Evolutionary conservation across 1,140 invertebrate genomes (phyloP).

Genomic region (Arion vulgaris): DNA sequence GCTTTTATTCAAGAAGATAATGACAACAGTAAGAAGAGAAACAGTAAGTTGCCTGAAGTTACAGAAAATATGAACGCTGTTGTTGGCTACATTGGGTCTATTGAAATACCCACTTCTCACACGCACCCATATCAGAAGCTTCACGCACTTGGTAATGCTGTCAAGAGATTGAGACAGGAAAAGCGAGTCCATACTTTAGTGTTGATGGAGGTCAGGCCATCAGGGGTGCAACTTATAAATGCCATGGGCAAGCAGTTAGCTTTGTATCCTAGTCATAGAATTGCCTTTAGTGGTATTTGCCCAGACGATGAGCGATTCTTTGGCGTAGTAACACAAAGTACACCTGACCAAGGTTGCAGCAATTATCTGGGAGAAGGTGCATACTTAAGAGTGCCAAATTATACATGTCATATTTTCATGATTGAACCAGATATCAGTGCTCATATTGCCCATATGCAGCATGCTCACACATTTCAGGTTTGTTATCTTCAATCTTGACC

Average conservation of each 20-base stretch:
- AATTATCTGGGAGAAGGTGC: slow-evolving; percentile 56
- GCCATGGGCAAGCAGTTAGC: slow-evolving; percentile 78
- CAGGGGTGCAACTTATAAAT: slow-evolving; percentile 84
- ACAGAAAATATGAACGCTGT: slow-evolving; percentile 82
- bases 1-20: neutral
- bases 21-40: slow-evolving; percentile 11
- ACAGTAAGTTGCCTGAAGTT: neutral
- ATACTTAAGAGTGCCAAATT: slow-evolving; percentile 76
- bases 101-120: slow-evolving; percentile 92
- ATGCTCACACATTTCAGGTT: slow-evolving; percentile 35
- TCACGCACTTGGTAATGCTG: slow-evolving; percentile 83
- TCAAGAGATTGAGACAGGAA: slow-evolving; percentile 89
- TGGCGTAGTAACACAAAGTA: slow-evolving; percentile 88
- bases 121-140: slow-evolving; percentile 78
- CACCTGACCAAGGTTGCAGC: slow-evolving; percentile 57
- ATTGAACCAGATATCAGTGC: slow-evolving; percentile 86
- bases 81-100: slow-evolving; percentile 94
- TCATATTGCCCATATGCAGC: slow-evolving; percentile 67
- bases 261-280: slow-evolving; percentile 87
- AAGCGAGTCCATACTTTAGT: slow-evolving; percentile 90
- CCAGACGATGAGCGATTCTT: slow-evolving; percentile 91
- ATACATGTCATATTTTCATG: slow-evolving; percentile 96
- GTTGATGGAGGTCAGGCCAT: slow-evolving; percentile 86
- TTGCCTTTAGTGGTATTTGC: slow-evolving; percentile 91
- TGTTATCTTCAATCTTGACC: neutral